Percentiles rank a stretch among this genome's conserved stretches.
Evolutionary conservation across 2,888 invertebrate species (phyloP).

Genomic region (Tortricodes alternella): DNA sequence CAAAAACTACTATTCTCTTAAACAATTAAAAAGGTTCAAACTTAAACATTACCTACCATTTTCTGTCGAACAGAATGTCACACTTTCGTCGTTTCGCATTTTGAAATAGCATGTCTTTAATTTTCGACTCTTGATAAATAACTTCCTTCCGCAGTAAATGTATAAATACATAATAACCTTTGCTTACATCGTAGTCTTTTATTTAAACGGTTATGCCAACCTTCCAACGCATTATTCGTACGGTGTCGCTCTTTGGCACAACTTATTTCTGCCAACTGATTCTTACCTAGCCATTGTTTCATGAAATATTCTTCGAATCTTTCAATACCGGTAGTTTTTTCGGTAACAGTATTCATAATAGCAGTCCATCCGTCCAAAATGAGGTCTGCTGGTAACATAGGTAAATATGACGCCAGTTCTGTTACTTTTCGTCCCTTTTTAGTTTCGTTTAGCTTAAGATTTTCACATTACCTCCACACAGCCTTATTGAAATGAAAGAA

Average conservation of each 20-base stretch:
- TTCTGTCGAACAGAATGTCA: not conserved
- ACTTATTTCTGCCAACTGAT: constrained; percentile 1
- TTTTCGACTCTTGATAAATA: not conserved
- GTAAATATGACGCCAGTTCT: not conserved
- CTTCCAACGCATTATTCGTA: not conserved
- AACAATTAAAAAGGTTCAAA: not conserved
- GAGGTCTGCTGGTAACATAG: not conserved
- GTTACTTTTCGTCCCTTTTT: constrained; percentile 3
- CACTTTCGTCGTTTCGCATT: constrained; percentile 1
- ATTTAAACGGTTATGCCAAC: constrained; percentile 5
- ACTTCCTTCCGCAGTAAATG: not conserved
- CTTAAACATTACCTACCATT: not conserved
- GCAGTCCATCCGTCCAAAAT: not conserved
- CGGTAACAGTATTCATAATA: not conserved
- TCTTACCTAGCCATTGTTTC: not conserved
- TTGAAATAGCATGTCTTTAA: not conserved
- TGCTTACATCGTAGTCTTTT: not conserved
- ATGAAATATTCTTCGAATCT: not conserved
- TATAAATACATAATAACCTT: not conserved
- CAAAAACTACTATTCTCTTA: not conserved
- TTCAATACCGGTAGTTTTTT: not conserved
- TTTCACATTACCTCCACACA: not conserved
- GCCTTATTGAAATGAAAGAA: not conserved
- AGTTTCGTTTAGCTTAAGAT: not conserved
- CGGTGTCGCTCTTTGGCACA: not conserved